Conservation (phyloP, 2,888 invertebrate genomes). For the Argyresthia goedartella region DNA sequence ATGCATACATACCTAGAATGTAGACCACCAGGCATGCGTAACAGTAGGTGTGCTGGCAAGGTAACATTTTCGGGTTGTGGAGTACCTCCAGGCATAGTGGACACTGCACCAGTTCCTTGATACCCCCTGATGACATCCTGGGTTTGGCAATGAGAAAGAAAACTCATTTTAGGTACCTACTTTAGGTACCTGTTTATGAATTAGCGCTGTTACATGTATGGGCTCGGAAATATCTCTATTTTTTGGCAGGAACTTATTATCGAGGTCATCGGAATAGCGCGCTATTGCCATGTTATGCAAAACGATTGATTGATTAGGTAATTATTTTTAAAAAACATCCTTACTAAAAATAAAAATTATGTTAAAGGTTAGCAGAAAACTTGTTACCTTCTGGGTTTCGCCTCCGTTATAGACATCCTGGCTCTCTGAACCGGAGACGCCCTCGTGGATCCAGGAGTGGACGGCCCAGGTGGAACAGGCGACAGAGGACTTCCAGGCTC, state of each 20-base stretch:
- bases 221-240: no score
- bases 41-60: slow-evolving; percentile 78
- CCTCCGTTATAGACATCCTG: slow-evolving; percentile 17
- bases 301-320: no score
- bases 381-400: slow-evolving; percentile 41
- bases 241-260: no score
- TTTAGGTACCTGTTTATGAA: no score
- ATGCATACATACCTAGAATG: slow-evolving; percentile 30
- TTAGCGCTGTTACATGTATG: no score
- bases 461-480: neutral
- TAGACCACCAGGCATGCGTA: slow-evolving; percentile 68
- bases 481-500: slow-evolving; percentile 15
- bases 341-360: no score
- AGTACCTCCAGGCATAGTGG: slow-evolving; percentile 70
- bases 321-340: no score
- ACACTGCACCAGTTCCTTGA: slow-evolving; percentile 74
- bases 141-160: neutral
- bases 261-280: no score
- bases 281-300: no score
- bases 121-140: slow-evolving; percentile 49
- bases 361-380: no score
- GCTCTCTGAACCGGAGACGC: neutral
- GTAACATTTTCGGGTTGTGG: slow-evolving; percentile 72
- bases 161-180: no score
- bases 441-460: neutral